phyloP scores from a whole-genome alignment of 2,113 vertebrate genomes.

The Perccottus glenii region DNA sequence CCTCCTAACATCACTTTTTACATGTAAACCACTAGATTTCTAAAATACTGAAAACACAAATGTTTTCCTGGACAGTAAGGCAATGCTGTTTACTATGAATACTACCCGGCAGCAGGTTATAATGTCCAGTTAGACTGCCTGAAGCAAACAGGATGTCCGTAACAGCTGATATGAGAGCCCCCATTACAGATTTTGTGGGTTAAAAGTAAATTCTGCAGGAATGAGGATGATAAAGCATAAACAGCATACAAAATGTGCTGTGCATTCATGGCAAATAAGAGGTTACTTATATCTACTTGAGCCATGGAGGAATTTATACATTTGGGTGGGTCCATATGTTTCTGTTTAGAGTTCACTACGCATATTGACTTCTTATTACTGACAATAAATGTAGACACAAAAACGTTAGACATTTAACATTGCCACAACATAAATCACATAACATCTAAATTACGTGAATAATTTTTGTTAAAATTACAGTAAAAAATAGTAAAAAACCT shows the following conservation, averaged over 20 bases:
- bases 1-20: too few relatives aligned
- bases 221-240: slow-evolving; percentile 14
- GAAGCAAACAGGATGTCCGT: slow-evolving; percentile 41
- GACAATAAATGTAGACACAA: neutral
- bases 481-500: too few relatives aligned
- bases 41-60: too few relatives aligned
- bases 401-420: neutral
- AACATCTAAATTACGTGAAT: too few relatives aligned
- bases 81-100: neutral
- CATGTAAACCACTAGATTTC: too few relatives aligned
- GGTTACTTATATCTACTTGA: slow-evolving; percentile 13
- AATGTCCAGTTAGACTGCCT: slow-evolving; percentile 14
- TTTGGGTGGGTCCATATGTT: too few relatives aligned
- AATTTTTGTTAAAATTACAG: too few relatives aligned
- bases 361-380: neutral
- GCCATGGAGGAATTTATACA: neutral
- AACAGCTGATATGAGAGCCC: slow-evolving; percentile 63
- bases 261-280: neutral
- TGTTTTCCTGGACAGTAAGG: neutral
- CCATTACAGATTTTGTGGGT: slow-evolving; percentile 44
- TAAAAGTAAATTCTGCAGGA: slow-evolving; percentile 66
- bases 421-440: too few relatives aligned
- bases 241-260: slow-evolving; percentile 6
- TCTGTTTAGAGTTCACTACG: neutral
- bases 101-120: slow-evolving; percentile 15